Percentiles rank a stretch among this genome's conserved stretches.
Evolutionary conservation across 2,888 invertebrate species (phyloP).

Genomic region (Lasiommata megera): DNA sequence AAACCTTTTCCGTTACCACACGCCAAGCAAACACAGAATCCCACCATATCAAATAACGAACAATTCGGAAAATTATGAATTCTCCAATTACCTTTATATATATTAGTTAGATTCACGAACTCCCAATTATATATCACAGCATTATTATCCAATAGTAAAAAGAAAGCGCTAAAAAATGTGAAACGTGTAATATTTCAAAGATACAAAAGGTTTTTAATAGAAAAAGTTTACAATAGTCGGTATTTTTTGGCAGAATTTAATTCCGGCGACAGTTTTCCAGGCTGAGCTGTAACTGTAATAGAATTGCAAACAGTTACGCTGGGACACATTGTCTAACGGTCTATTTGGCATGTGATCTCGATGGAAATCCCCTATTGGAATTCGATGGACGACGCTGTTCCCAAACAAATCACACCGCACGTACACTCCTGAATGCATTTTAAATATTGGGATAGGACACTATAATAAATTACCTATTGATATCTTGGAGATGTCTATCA

Average conservation of each 20-base stretch:
- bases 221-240: not conserved
- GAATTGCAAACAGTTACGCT: slow-evolving; percentile 6
- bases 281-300: slow-evolving; percentile 5
- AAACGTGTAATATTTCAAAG: not conserved
- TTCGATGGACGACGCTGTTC: slow-evolving; percentile 42
- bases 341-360: slow-evolving; percentile 19
- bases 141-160: too few relatives aligned
- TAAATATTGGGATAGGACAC: slow-evolving; percentile 17
- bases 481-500: too few relatives aligned
- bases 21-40: too few relatives aligned
- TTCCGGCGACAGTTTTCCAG: not conserved
- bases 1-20: too few relatives aligned
- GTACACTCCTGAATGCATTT: slow-evolving; percentile 21
- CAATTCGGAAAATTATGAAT: too few relatives aligned
- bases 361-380: slow-evolving; percentile 53
- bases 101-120: too few relatives aligned
- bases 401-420: slow-evolving; percentile 43
- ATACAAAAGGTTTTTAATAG: not conserved
- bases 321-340: slow-evolving; percentile 13
- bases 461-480: too few relatives aligned
- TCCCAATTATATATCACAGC: too few relatives aligned
- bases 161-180: not conserved
- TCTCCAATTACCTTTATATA: too few relatives aligned
- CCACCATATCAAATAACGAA: too few relatives aligned
- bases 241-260: slow-evolving; percentile 1